Conservation (phyloP, 2,113 vertebrate genomes). For the Chaetodon trifascialis region DNA sequence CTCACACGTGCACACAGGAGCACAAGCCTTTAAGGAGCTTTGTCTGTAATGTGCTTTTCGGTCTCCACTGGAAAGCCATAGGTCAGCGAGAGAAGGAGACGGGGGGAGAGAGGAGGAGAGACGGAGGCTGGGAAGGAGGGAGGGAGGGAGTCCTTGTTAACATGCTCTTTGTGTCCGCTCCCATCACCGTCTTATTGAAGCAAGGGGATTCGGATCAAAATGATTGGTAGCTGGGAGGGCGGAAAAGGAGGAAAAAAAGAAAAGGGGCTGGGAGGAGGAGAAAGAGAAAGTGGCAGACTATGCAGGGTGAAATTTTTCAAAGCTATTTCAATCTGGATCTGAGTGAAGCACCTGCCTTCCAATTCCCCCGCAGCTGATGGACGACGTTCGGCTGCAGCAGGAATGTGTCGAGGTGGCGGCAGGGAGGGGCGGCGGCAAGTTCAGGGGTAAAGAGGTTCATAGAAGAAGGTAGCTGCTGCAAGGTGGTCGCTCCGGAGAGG, state of each 20-base stretch:
- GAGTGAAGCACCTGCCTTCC: conserved; percentile 33
- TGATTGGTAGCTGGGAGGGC: conserved; percentile 49
- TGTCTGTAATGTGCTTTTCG: conserved; percentile 80
- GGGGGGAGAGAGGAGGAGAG: conserved; percentile 21
- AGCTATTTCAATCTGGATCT: conserved; percentile 6
- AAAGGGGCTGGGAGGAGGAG: background rate
- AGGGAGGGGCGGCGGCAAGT: background rate
- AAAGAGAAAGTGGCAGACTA: background rate
- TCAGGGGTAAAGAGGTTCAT: background rate
- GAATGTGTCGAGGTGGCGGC: background rate
- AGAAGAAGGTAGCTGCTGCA: background rate
- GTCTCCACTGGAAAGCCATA: conserved; percentile 67
- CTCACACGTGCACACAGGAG: conserved; percentile 24
- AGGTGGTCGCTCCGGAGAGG: background rate
- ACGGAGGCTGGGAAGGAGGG: conserved; percentile 5
- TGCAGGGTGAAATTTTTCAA: conserved; percentile 19
- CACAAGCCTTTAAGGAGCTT: conserved; percentile 81
- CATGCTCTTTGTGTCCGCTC: conserved; percentile 74
- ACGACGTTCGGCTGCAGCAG: background rate
- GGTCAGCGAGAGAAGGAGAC: conserved; percentile 59
- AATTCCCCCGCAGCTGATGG: conserved; percentile 2
- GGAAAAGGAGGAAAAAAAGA: background rate
- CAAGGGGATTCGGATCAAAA: conserved; percentile 56
- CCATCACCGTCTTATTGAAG: conserved; percentile 59
- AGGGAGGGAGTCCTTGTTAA: conserved; percentile 65